Evolutionary conservation across 1,140 invertebrate genomes (phyloP).

Genomic region (Plutomurus gul): DNA sequence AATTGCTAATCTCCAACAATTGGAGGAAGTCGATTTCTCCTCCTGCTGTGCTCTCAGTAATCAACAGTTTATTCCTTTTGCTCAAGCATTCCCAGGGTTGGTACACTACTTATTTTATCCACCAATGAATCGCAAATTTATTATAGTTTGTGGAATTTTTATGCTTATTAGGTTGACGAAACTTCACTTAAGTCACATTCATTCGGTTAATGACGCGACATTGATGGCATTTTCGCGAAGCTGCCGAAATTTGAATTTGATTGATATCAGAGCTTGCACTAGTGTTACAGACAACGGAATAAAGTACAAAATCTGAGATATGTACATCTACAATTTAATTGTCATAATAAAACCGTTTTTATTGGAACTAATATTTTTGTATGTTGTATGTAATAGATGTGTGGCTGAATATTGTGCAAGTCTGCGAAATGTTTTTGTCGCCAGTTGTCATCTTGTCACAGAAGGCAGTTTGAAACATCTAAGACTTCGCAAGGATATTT

Average conservation of each 20-base stretch:
- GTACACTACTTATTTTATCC: not conserved
- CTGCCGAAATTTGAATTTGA: not conserved
- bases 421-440: not conserved
- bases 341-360: not conserved
- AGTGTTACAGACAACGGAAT: conserved; percentile 34
- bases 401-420: not conserved
- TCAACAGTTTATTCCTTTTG: conserved; percentile 5
- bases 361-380: not conserved
- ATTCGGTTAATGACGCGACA: conserved; percentile 34
- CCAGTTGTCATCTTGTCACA: conserved; percentile 5
- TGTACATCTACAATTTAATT: not conserved
- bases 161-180: conserved; percentile 10
- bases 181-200: conserved; percentile 5
- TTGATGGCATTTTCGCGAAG: conserved; percentile 11
- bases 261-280: conserved; percentile 33
- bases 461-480: not conserved
- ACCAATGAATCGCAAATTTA: too few relatives aligned
- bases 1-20: conserved; percentile 6
- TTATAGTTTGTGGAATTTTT: too few relatives aligned
- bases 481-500: not conserved
- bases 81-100: conserved; percentile 24
- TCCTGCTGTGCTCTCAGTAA: conserved; percentile 15
- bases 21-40: conserved; percentile 29
- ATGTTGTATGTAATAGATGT: not conserved
- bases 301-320: not conserved